These are phyloP conservation scores for Beris morrisii DNA, from an alignment of 2,888 invertebrate genomes.

Conservation along the genomic window DNA sequence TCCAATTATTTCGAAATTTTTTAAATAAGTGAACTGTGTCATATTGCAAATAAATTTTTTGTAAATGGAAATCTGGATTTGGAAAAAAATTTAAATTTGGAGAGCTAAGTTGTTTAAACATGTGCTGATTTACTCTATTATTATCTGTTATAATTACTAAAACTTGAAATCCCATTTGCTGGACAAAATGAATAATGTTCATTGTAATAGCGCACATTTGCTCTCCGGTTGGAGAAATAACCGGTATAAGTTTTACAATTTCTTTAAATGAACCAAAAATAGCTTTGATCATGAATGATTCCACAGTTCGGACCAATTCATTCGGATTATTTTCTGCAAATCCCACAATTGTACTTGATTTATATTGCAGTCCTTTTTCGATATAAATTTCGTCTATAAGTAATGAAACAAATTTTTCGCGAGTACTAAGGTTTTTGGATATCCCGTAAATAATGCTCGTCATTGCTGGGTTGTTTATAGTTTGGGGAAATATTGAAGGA, in stretches of 20 bases:
- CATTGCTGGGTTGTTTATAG: neutral
- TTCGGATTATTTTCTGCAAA: neutral
- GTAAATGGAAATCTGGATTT: neutral
- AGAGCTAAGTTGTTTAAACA: neutral
- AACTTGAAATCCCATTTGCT: neutral
- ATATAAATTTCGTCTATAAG: neutral
- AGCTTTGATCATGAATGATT: neutral
- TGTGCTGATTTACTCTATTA: neutral
- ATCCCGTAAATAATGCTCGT: neutral
- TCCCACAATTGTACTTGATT: neutral
- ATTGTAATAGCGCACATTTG: neutral
- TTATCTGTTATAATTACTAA: neutral
- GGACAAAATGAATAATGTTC: neutral
- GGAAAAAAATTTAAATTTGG: neutral
- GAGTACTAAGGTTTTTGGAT: neutral
- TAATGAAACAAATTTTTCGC: neutral
- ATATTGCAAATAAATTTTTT: too few species aligned
- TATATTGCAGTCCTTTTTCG: neutral
- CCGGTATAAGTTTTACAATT: constrained; percentile 2
- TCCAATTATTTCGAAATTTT: too few species aligned
- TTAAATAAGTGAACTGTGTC: too few species aligned
- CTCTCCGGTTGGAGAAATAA: neutral
- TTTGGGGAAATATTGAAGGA: neutral
- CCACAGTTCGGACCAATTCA: neutral
- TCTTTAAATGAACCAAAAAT: neutral